Evolutionary conservation across 1,140 invertebrate species (phyloP).

Genomic region (Fopius arisanus): DNA sequence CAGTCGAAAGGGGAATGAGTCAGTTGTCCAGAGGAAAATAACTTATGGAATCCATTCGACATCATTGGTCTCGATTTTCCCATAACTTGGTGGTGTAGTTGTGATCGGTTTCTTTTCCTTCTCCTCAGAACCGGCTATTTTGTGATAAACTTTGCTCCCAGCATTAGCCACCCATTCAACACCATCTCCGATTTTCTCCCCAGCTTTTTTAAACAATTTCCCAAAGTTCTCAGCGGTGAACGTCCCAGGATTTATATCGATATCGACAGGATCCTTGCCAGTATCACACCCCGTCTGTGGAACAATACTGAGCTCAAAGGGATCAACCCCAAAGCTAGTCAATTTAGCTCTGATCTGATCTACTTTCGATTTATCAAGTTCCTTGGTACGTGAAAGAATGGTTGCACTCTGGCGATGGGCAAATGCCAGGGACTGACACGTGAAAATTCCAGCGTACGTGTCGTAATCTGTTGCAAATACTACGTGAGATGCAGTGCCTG

Average conservation of each 20-base stretch:
- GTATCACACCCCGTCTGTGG: constrained; percentile 73
- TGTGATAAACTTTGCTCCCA: constrained; percentile 68
- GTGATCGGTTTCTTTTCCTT: constrained; percentile 36
- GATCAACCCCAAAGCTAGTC: constrained; percentile 71
- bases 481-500: constrained; percentile 77
- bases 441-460: constrained; percentile 79
- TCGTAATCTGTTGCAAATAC: constrained; percentile 79
- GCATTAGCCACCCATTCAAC: constrained; percentile 67
- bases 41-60: constrained; percentile 60
- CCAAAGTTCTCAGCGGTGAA: constrained; percentile 77
- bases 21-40: no score
- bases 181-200: constrained; percentile 74
- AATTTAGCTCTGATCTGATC: constrained; percentile 75
- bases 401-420: constrained; percentile 79
- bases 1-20: background rate
- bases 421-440: constrained; percentile 79
- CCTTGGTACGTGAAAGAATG: constrained; percentile 76
- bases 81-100: constrained; percentile 11
- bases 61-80: constrained; percentile 55
- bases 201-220: constrained; percentile 74
- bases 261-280: constrained; percentile 71
- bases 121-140: constrained; percentile 54
- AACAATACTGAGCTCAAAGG: constrained; percentile 78
- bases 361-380: constrained; percentile 72
- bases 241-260: constrained; percentile 78